Evolutionary conservation across 2,888 invertebrate genomes (phyloP).

Genomic region (Aquatica leii): DNA sequence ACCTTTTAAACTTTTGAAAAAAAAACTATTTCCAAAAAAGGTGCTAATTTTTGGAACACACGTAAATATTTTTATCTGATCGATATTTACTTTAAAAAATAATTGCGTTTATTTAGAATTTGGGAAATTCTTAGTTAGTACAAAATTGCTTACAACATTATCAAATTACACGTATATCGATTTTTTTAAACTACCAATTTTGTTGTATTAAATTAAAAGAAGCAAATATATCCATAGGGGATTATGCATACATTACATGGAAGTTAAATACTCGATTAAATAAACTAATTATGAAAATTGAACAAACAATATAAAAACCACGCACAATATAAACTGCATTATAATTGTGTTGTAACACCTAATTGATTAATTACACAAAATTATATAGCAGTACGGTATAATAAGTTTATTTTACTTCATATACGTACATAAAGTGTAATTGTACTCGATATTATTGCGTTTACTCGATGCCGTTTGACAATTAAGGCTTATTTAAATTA

Average conservation of each 20-base stretch:
- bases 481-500: neutral
- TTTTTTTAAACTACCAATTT: neutral
- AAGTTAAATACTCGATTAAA: neutral
- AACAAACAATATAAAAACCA: slow-evolving; percentile 14
- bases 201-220: neutral
- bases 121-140: too few species aligned
- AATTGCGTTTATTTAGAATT: too few species aligned
- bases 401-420: slow-evolving; percentile 18
- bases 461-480: neutral
- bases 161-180: too few species aligned
- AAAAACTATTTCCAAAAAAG: too few species aligned
- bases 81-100: too few species aligned
- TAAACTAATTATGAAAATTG: slow-evolving; percentile 6
- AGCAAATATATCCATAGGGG: neutral
- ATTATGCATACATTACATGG: too few species aligned
- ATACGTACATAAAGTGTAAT: neutral
- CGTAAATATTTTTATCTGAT: too few species aligned
- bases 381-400: slow-evolving; percentile 10
- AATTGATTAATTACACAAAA: slow-evolving; percentile 32
- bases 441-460: neutral
- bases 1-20: too few species aligned
- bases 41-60: too few species aligned
- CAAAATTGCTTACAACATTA: too few species aligned
- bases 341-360: slow-evolving; percentile 19
- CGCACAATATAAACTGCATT: neutral